A percentile compares a stretch with the other conserved stretches of the same genome.
These are phyloP conservation scores for Chlorops oryzae DNA, from an alignment of 1,140 invertebrate genomes.

Conservation along the genomic window DNA sequence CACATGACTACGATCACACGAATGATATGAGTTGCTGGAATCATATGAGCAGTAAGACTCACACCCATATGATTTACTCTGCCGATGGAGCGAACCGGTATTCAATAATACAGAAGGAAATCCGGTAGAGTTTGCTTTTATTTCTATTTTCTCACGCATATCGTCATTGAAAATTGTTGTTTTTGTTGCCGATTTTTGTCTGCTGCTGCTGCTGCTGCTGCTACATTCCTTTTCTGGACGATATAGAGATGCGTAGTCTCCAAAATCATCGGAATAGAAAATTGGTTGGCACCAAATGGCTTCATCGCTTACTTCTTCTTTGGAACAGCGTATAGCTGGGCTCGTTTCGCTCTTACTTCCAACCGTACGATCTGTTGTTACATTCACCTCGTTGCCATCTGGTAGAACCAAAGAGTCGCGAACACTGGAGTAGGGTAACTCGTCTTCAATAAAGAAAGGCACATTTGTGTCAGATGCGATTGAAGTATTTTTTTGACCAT, in stretches of 20 bases:
- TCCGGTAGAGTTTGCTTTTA: background rate
- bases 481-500: constrained; percentile 47
- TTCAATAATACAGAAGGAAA: too few relatives aligned
- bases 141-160: too few relatives aligned
- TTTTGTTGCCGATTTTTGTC: too few relatives aligned
- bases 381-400: constrained; percentile 12
- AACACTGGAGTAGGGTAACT: constrained; percentile 44
- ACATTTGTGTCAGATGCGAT: too few relatives aligned
- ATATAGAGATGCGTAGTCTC: constrained; percentile 39
- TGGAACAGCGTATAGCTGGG: too few relatives aligned
- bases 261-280: constrained; percentile 31
- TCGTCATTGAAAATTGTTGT: too few relatives aligned
- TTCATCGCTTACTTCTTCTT: too few relatives aligned
- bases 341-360: too few relatives aligned
- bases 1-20: constrained; percentile 20
- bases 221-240: too few relatives aligned
- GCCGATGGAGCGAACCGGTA: constrained; percentile 2
- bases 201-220: too few relatives aligned
- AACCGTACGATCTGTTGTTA: too few relatives aligned
- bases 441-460: constrained; percentile 41
- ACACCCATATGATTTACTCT: background rate
- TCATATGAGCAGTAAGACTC: background rate
- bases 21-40: background rate
- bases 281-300: too few relatives aligned
- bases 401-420: constrained; percentile 39